phyloP scores from a whole-genome alignment of 2,797 vertebrate species.

The Halcyon smyrnensis region DNA sequence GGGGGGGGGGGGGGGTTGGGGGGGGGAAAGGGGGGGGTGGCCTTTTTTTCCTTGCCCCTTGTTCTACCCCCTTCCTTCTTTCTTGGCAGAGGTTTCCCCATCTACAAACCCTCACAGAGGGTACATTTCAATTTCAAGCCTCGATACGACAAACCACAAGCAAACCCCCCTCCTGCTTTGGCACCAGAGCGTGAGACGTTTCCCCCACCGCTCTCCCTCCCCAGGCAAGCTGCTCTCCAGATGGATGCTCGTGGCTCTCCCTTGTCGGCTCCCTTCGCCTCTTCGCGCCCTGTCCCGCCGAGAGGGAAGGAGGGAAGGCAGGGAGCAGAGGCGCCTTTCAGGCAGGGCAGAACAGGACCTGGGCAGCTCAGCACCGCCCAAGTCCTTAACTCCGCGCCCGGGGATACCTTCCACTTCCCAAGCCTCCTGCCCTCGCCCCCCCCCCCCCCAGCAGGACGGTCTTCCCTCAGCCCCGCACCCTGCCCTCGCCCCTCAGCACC shows the following conservation, averaged over 20 bases:
- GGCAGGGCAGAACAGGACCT: background rate
- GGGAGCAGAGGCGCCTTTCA: background rate
- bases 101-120: slow-evolving; percentile 1
- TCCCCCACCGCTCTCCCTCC: background rate
- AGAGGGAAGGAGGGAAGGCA: background rate
- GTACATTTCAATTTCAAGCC: slow-evolving; percentile 46
- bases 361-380: background rate
- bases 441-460: background rate
- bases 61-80: background rate
- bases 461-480: background rate
- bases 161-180: background rate
- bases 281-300: background rate
- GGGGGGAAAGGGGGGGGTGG: background rate
- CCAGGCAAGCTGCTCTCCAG: slow-evolving; percentile 35
- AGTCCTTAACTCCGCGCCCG: background rate
- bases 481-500: background rate
- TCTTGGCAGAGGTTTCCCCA: background rate
- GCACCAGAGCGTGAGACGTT: slow-evolving; percentile 11
- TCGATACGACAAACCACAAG: background rate
- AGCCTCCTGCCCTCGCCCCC: background rate
- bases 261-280: background rate
- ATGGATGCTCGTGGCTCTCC: slow-evolving; percentile 7
- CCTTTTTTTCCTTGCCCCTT: background rate
- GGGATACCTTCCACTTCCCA: background rate
- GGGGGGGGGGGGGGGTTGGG: background rate